Evolutionary conservation across 1,140 invertebrate species (phyloP), one percentile per base, ranked within the genome.

Genomic region (Doryteuthis pealeii): DNA sequence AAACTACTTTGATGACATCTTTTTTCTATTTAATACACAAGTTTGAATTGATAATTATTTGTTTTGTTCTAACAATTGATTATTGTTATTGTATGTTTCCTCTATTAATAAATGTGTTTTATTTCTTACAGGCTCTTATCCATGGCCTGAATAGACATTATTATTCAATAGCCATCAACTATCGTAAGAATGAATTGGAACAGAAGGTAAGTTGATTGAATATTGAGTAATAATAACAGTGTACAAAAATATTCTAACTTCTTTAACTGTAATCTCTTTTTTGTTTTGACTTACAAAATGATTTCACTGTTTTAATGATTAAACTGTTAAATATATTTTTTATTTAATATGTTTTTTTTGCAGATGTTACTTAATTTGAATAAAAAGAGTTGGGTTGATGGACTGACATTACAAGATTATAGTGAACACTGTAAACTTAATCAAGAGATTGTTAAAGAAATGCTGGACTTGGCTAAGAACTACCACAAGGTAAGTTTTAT

Each of bases 351-450:
- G 4, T 49, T 74, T 71, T 74, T 74, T 2, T 28, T 54, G 5
- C 54, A 98, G 91, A 99, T 99, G 98, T 89, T 99, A 54, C 88
- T 99, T 35, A 99, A 99, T 90, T 90, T 99, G 67, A 96, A 99
- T 87, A 99, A 99, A 89, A 98, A 99, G 88, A 98, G 95, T 1
- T 99, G 98, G 98, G 98, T 98, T 91, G 98, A 99, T 89, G 98
- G 98, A 30, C 91, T 99, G 4, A 96, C 93, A 32, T 89, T 99
- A 67, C 92, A 95, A 70, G 95, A 99, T 89, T 99, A 99, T 89
- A 92, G 94, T 73, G 93, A 97, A 69, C 97, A 99, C 85, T 97
- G 96, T 89, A 91, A 92, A 75, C 90, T 94, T 2, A 92, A 91
- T 82, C 89, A 99, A 89, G 93, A 92, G 71, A 97, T 95, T 74